phyloP scores from a whole-genome alignment of 2,888 invertebrate species.

The Chymomyza fuscimana region DNA sequence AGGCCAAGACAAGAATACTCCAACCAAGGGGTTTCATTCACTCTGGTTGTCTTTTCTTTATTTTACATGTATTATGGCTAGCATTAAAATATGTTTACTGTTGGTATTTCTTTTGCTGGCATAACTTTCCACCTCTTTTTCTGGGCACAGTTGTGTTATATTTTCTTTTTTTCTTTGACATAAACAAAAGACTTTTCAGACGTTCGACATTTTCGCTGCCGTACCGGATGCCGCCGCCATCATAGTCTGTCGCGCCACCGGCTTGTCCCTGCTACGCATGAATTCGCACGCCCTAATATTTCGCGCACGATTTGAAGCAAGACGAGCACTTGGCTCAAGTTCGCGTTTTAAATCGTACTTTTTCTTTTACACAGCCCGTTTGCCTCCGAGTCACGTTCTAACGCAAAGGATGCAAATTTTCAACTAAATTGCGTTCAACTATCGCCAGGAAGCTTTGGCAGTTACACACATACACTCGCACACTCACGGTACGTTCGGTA shows the following conservation, averaged over 20 bases:
- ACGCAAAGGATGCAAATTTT: slow-evolving; percentile 66
- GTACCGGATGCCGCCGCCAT: background rate
- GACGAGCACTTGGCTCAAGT: slow-evolving; percentile 18
- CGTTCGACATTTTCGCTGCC: slow-evolving; percentile 12
- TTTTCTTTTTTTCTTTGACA: slow-evolving; percentile 5
- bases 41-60: slow-evolving; percentile 21
- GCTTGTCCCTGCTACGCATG: slow-evolving; percentile 10
- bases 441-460: slow-evolving; percentile 40
- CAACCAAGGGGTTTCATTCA: slow-evolving; percentile 32
- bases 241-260: slow-evolving; percentile 10
- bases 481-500: slow-evolving; percentile 6
- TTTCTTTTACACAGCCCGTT: background rate
- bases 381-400: slow-evolving; percentile 56
- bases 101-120: slow-evolving; percentile 12
- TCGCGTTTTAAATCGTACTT: slow-evolving; percentile 8
- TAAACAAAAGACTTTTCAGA: slow-evolving; percentile 33
- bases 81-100: slow-evolving; percentile 35
- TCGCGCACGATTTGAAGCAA: slow-evolving; percentile 28
- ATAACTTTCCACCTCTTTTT: slow-evolving; percentile 20
- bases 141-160: slow-evolving; percentile 12
- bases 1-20: slow-evolving; percentile 7
- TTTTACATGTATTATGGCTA: slow-evolving; percentile 5
- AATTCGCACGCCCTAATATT: slow-evolving; percentile 1
- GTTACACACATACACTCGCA: background rate
- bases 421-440: slow-evolving; percentile 55